These are phyloP conservation scores for Drosophila sp. DNA, from an alignment of 1,140 invertebrate genomes.

Conservation along the genomic window DNA sequence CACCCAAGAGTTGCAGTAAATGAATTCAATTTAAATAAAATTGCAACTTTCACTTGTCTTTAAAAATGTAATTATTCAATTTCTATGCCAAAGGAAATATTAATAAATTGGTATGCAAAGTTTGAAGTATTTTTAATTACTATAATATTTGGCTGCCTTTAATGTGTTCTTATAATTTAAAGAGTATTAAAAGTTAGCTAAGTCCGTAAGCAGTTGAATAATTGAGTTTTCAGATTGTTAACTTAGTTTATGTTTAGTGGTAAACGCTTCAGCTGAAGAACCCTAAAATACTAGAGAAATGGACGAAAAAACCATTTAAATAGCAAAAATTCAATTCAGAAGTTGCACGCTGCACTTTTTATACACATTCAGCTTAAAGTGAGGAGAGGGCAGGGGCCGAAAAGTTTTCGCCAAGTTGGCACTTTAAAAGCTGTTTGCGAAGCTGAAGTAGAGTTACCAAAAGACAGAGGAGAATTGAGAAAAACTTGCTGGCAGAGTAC, in stretches of 20 bases:
- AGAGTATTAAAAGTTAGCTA: background rate
- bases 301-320: conserved; percentile 26
- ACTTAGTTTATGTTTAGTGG: no score
- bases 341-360: conserved; percentile 48
- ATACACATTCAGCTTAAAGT: conserved; percentile 22
- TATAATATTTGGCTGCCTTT: background rate
- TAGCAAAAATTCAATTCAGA: conserved; percentile 64
- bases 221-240: no score
- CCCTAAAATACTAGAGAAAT: conserved; percentile 9
- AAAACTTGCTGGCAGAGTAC: conserved; percentile 30
- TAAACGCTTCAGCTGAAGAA: background rate
- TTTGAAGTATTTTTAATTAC: background rate
- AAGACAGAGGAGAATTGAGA: conserved; percentile 17
- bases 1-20: no score
- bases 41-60: no score
- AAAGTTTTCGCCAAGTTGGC: conserved; percentile 75
- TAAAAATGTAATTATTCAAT: no score
- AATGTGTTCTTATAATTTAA: background rate
- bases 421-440: conserved; percentile 76
- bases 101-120: background rate
- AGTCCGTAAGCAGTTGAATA: no score
- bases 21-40: no score
- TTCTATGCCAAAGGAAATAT: no score
- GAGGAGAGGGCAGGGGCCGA: conserved; percentile 6
- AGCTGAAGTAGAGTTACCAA: conserved; percentile 27